Base-by-base conservation (phyloP, 2,797 vertebrate genomes). In the Gadopsis bispinosus region DNA sequence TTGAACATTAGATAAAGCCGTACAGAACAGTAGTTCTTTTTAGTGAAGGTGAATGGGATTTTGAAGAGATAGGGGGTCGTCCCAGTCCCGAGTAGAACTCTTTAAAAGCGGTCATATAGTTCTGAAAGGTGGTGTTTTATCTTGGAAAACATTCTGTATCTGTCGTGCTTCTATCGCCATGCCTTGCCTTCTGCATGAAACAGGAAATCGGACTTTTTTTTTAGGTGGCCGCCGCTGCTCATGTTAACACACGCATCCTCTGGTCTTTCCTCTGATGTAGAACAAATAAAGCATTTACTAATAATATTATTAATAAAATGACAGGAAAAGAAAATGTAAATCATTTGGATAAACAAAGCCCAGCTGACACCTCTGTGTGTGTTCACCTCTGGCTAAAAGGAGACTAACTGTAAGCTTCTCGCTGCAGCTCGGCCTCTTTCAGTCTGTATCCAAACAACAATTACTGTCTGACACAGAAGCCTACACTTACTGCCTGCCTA, bases 401-500 rank as follows among this genome's bases (percentile, higher is more conserved):
- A 88, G 89, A 89, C 87, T 79, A n/a, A 67, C 73, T 73, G 70
- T 70, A 37, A 88, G 86, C 82, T 64, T 53, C 79, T 9, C 77
- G 1, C 75, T 77, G 69, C 59, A 26, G 58, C 83, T 78, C 41
- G 13, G 66, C n/a, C 75, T 77, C 75, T 77, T 10, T 37, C 85
- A 80, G 79, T 22, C 82, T 56, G 50, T 60, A 88, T 91, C 88
- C 81, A 93, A 93, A 93, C 90, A 93, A 53, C 92, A 93, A 92
- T 94, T 93, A 94, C 91, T 60, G 91, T 93, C 91, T 92, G 91
- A 89, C 87, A 78, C 81, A 48, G 41, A 80, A 81, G 84, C 79
- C 91, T 91, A 14, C 91, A 93, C 88, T 92, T 93, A 93, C 75
- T 9, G 53, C 66, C 26, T n/a, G 68, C 47, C 50, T 74, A 59